Conservation (phyloP, 30 jellyfish, hydroid and myxozoan species). For the Morbakka virulenta region DNA sequence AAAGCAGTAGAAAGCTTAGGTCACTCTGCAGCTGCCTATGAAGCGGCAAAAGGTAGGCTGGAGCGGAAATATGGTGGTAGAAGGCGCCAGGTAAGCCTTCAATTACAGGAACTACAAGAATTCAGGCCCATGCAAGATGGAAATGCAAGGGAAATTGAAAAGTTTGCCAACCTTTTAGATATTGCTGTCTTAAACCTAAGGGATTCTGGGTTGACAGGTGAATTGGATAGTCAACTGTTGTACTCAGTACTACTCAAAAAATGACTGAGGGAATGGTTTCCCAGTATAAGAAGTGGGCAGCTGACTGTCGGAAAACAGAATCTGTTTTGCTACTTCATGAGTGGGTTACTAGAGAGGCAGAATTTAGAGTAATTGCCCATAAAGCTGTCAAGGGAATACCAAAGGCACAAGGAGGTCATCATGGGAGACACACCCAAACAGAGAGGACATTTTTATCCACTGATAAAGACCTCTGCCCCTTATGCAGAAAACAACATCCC, state of each 20-base stretch:
- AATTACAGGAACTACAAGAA: constrained; percentile 10
- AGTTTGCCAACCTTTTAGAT: constrained; percentile 25
- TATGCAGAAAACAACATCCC: no score
- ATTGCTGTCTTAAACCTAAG: constrained; percentile 10
- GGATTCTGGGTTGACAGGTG: constrained; percentile 2
- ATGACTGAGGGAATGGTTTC: constrained; percentile 59
- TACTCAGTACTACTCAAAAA: background rate
- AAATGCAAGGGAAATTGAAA: constrained; percentile 11
- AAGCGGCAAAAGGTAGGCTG: no score
- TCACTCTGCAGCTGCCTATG: no score
- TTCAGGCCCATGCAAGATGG: constrained; percentile 20
- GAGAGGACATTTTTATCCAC: no score
- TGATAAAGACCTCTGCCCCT: no score
- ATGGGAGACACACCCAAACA: no score
- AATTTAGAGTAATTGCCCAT: background rate
- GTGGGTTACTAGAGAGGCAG: constrained; percentile 8
- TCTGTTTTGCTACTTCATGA: background rate
- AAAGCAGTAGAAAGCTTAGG: no score
- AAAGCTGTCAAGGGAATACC: background rate
- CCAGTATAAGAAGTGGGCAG: constrained; percentile 55
- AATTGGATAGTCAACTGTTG: constrained; percentile 22
- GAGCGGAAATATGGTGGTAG: no score
- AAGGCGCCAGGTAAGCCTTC: no score
- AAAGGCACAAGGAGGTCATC: no score
- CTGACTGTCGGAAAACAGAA: constrained; percentile 39